Evolutionary conservation across 2,113 vertebrate genomes (phyloP).

Genomic region (Elgaria multicarinata): DNA sequence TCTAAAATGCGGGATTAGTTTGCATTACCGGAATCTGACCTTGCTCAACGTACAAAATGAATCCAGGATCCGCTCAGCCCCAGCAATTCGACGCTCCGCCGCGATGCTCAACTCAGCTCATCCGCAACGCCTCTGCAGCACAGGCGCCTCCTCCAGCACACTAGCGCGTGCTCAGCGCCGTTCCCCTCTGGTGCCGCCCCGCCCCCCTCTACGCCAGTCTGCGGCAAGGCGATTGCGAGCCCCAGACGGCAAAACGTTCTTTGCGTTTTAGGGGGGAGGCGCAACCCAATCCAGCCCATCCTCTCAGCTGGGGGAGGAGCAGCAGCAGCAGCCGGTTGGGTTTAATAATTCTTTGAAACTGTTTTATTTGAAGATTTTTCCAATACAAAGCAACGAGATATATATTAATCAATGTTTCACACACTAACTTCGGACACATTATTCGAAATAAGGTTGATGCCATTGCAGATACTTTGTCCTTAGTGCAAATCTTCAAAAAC

Average conservation of each 20-base stretch:
- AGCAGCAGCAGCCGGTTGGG: no score
- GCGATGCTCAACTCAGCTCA: neutral
- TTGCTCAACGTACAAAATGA: neutral
- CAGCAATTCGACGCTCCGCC: neutral
- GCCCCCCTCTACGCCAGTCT: neutral
- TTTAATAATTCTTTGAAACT: no score
- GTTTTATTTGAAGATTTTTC: no score
- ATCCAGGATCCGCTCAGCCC: neutral
- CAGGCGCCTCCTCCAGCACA: neutral
- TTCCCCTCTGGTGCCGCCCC: neutral
- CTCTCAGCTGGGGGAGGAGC: neutral
- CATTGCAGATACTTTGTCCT: no score
- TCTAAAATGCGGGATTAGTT: no score
- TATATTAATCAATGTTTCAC: no score
- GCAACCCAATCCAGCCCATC: no score
- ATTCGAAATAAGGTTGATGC: no score
- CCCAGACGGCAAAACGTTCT: no score
- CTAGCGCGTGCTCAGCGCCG: neutral
- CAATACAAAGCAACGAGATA: no score
- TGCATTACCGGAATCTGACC: neutral
- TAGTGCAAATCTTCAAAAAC: no score
- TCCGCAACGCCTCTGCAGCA: neutral
- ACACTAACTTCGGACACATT: no score
- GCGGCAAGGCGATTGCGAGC: neutral
- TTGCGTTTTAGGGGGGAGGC: neutral